Evolutionary conservation across 2,888 invertebrate genomes (phyloP).

Genomic region (Agrotis ipsilon): DNA sequence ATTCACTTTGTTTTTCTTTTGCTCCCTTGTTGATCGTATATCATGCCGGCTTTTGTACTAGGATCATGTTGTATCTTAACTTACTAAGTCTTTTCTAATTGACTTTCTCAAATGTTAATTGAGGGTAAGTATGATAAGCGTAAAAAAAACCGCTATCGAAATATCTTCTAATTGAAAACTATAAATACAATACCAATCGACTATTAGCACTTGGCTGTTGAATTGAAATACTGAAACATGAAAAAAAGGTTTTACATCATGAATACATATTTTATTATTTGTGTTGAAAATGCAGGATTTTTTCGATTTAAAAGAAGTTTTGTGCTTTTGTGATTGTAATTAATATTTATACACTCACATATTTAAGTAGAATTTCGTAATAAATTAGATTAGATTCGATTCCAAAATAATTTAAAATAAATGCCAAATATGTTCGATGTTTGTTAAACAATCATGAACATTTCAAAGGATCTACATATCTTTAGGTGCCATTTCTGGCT

Average conservation of each 20-base stretch:
- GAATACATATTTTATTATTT: too few relatives aligned
- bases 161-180: neutral
- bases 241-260: neutral
- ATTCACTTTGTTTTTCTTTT: conserved; percentile 62
- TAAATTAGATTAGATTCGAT: too few relatives aligned
- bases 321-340: too few relatives aligned
- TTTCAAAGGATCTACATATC: neutral
- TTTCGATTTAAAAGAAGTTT: too few relatives aligned
- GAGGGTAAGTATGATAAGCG: neutral
- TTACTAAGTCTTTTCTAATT: conserved; percentile 54
- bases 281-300: too few relatives aligned
- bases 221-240: neutral
- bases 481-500: conserved; percentile 1
- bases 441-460: neutral
- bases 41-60: conserved; percentile 49
- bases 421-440: too few relatives aligned
- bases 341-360: too few relatives aligned
- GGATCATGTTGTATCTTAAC: conserved; percentile 54
- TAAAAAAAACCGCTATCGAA: neutral
- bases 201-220: too few relatives aligned
- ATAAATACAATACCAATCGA: too few relatives aligned
- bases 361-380: too few relatives aligned
- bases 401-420: too few relatives aligned
- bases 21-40: conserved; percentile 54
- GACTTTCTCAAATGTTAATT: conserved; percentile 43